These are phyloP conservation scores for Grapholita molesta DNA, from an alignment of 1,140 invertebrate species.

Conservation along the genomic window DNA sequence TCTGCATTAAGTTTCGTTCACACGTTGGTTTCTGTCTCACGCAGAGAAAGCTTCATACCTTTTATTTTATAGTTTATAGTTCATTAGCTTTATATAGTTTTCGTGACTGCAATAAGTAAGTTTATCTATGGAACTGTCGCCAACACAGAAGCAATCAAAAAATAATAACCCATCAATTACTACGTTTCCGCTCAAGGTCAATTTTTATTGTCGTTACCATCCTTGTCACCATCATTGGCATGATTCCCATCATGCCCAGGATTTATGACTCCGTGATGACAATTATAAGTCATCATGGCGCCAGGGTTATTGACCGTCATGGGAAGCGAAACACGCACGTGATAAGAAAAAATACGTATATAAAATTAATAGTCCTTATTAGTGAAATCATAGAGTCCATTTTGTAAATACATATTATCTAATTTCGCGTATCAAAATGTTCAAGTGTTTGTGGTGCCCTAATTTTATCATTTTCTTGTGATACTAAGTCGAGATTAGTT, in stretches of 20 bases:
- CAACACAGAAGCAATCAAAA: background rate
- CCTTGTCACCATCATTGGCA: constrained; percentile 38
- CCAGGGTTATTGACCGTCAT: constrained; percentile 42
- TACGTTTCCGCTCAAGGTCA: constrained; percentile 45
- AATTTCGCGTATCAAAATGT: background rate
- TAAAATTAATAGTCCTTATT: background rate
- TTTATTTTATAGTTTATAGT: background rate
- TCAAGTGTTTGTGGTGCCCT: constrained; percentile 5
- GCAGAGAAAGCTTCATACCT: background rate
- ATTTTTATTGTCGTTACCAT: constrained; percentile 53
- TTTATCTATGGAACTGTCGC: background rate
- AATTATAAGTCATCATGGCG: constrained; percentile 33
- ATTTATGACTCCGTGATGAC: constrained; percentile 52
- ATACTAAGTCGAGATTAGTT: background rate
- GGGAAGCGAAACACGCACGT: constrained; percentile 35
- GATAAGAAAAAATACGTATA: constrained; percentile 7
- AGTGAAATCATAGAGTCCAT: background rate
- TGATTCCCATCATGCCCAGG: constrained; percentile 40
- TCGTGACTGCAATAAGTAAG: background rate
- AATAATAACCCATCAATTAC: constrained; percentile 11
- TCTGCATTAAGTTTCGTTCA: background rate
- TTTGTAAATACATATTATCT: constrained; percentile 10
- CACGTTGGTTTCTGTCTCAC: background rate
- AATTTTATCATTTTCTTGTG: background rate
- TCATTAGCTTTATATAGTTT: no score